Conservation (phyloP, 1,140 invertebrate genomes). For the Globodera rostochiensis region DNA sequence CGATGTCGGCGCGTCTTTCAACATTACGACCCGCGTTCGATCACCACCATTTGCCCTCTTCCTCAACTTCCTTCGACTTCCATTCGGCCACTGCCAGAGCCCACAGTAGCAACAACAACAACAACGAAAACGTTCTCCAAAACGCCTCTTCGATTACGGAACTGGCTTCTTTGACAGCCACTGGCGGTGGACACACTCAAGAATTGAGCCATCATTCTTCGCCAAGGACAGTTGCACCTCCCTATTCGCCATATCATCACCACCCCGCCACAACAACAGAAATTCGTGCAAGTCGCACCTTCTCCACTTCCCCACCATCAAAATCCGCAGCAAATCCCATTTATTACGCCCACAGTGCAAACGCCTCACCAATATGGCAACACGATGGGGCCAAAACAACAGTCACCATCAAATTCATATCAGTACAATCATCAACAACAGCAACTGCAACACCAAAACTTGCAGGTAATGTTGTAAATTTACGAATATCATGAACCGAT, state of each 20-base stretch:
- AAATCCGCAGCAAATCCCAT: conserved; percentile 2
- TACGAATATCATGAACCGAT: background rate
- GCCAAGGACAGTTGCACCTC: background rate
- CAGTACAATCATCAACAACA: background rate
- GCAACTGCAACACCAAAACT: background rate
- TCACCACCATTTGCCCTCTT: background rate
- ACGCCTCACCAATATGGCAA: conserved; percentile 8
- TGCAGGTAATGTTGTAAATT: background rate
- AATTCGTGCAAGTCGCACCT: too few species aligned
- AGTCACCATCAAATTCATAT: background rate
- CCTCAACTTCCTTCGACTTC: background rate
- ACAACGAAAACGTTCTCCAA: background rate
- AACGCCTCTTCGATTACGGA: background rate
- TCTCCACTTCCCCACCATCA: too few species aligned
- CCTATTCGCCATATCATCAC: conserved; percentile 1
- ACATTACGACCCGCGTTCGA: background rate
- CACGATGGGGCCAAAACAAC: background rate
- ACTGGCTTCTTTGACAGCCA: background rate
- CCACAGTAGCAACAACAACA: background rate
- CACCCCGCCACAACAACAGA: background rate
- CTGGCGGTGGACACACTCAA: too few species aligned
- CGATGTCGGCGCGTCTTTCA: background rate
- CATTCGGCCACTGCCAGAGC: background rate
- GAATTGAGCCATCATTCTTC: background rate
- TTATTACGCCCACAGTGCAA: conserved; percentile 1